Evolutionary conservation across 1,140 invertebrate species (phyloP).

Genomic region (Dendroctonus ponderosae): DNA sequence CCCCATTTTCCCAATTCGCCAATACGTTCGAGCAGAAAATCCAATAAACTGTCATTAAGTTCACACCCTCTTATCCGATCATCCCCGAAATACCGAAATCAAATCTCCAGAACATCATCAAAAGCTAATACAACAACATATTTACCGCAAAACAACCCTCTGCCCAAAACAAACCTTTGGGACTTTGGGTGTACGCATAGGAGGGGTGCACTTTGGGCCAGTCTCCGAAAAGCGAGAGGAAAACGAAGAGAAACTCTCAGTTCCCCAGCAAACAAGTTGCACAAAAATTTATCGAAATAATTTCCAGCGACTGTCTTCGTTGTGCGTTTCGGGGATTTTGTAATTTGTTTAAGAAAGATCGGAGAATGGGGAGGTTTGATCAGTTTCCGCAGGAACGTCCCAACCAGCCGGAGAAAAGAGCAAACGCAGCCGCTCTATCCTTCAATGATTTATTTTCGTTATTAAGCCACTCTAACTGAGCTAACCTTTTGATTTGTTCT

Average conservation of each 20-base stretch:
- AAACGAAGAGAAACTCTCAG: no score
- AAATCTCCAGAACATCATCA: slow-evolving; percentile 37
- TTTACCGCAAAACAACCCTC: slow-evolving; percentile 34
- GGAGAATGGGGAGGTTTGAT: no score
- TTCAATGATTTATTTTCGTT: slow-evolving; percentile 48
- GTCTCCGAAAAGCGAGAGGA: no score
- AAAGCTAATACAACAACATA: slow-evolving; percentile 37
- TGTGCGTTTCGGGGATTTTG: no score
- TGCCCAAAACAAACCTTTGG: slow-evolving; percentile 29
- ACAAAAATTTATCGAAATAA: no score
- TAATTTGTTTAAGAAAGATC: no score
- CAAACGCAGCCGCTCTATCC: slow-evolving; percentile 40
- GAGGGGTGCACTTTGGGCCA: background rate
- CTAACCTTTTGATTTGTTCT: slow-evolving; percentile 53
- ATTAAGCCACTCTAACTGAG: slow-evolving; percentile 50
- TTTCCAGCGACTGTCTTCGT: no score
- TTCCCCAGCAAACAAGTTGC: no score
- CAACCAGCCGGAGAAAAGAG: background rate
- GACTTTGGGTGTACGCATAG: slow-evolving; percentile 4
- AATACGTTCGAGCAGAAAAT: slow-evolving; percentile 19
- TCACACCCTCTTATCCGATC: slow-evolving; percentile 35
- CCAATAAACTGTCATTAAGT: slow-evolving; percentile 36
- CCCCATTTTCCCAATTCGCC: no score
- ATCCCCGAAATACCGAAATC: slow-evolving; percentile 22
- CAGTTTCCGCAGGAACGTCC: background rate